Percentiles rank a stretch among this genome's conserved stretches.
phyloP scores from a whole-genome alignment of 2,888 invertebrate genomes.

The Copidosoma aretas region DNA sequence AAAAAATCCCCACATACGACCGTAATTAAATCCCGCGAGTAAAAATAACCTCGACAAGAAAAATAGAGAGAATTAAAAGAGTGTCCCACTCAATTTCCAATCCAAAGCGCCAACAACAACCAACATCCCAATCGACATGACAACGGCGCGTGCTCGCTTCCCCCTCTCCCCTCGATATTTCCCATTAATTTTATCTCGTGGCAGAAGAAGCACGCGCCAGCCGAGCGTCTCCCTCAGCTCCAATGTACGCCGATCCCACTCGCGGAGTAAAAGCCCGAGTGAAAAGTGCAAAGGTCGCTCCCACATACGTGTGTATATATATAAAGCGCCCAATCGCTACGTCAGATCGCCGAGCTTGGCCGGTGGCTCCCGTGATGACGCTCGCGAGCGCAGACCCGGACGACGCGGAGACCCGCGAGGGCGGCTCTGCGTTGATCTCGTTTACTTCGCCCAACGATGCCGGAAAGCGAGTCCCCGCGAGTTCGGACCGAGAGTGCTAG shows the following conservation, averaged over 20 bases:
- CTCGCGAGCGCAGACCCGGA: constrained; percentile 17
- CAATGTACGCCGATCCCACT: neutral
- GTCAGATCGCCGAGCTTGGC: neutral
- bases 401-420: constrained; percentile 5
- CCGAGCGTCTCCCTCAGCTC: neutral
- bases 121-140: neutral
- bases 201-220: constrained; percentile 1
- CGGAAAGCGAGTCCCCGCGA: too few relatives aligned
- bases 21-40: too few relatives aligned
- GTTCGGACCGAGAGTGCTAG: too few relatives aligned
- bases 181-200: neutral
- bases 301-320: neutral
- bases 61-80: too few relatives aligned
- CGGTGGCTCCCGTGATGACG: constrained; percentile 8
- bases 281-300: constrained; percentile 38
- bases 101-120: neutral
- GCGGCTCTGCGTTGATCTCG: neutral
- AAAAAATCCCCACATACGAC: too few relatives aligned
- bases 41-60: too few relatives aligned
- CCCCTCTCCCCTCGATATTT: neutral
- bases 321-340: neutral
- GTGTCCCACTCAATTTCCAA: too few relatives aligned
- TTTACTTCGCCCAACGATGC: too few relatives aligned
- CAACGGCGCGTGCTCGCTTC: neutral
- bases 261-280: neutral